Percentiles rank a stretch among this genome's conserved stretches.
These are phyloP conservation scores for Lutraria rhynchaena DNA, from an alignment of 1,140 invertebrate species.

Conservation along the genomic window DNA sequence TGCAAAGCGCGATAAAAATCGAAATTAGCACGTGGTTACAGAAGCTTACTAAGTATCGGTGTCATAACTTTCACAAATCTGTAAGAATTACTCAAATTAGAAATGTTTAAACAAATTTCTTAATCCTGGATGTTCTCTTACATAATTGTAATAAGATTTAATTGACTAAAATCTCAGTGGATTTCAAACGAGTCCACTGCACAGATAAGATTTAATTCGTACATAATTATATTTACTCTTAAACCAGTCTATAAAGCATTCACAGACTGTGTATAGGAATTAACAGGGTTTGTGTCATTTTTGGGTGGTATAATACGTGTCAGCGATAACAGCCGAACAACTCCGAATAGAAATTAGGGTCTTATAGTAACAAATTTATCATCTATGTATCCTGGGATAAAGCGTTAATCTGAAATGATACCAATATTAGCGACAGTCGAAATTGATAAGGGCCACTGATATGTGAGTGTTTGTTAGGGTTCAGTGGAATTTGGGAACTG, in stretches of 20 bases:
- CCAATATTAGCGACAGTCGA: slow-evolving; percentile 39
- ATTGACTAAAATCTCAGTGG: slow-evolving; percentile 28
- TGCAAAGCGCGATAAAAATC: too few relatives aligned
- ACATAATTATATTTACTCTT: slow-evolving; percentile 12
- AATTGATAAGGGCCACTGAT: background rate
- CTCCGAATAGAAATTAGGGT: slow-evolving; percentile 41
- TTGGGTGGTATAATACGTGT: slow-evolving; percentile 33
- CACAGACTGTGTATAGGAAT: slow-evolving; percentile 21
- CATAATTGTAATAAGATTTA: slow-evolving; percentile 48
- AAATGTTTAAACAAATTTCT: slow-evolving; percentile 17
- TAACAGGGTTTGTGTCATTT: slow-evolving; percentile 45
- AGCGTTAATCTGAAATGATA: slow-evolving; percentile 49
- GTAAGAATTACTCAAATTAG: slow-evolving; percentile 50
- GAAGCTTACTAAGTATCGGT: too few relatives aligned
- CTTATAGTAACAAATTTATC: slow-evolving; percentile 26
- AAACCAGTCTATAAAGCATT: slow-evolving; percentile 14
- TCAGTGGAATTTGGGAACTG: too few relatives aligned
- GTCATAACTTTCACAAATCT: slow-evolving; percentile 29
- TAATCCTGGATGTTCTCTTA: background rate
- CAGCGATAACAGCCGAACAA: slow-evolving; percentile 38
- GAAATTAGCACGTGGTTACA: too few relatives aligned
- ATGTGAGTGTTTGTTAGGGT: too few relatives aligned
- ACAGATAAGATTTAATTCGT: slow-evolving; percentile 29
- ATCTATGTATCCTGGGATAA: slow-evolving; percentile 33
- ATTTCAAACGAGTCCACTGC: background rate